Percentiles rank a stretch among this genome's conserved stretches.
Conservation (phyloP, 2,888 invertebrate species). For the Agrotis segetum region DNA sequence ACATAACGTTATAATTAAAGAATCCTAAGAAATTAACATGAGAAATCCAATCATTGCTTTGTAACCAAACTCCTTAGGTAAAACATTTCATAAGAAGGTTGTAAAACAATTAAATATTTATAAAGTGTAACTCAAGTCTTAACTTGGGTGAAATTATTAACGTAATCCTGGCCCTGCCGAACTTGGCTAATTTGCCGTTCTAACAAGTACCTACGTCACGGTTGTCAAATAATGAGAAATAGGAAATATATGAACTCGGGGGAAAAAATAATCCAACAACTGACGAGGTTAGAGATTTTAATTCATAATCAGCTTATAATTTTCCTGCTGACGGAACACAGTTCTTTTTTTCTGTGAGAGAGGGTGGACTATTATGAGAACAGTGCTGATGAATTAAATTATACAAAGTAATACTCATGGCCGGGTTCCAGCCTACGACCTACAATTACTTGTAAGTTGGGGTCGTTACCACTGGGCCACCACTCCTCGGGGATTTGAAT, state of each 20-base stretch:
- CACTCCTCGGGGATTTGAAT: conserved; percentile 16
- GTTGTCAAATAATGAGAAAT: conserved; percentile 53
- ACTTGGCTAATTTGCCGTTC: conserved; percentile 59
- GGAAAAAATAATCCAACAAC: conserved; percentile 39
- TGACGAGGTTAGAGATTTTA: conserved; percentile 19
- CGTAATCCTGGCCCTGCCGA: conserved; percentile 58
- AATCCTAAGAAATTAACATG: conserved; percentile 29
- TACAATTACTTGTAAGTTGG: too few relatives aligned
- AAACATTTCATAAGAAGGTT: conserved; percentile 63
- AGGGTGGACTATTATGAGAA: too few relatives aligned
- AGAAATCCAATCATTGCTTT: conserved; percentile 37
- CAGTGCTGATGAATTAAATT: too few relatives aligned
- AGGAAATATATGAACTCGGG: conserved; percentile 42
- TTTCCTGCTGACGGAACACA: too few relatives aligned
- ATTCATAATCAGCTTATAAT: conserved; percentile 2
- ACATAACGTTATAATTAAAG: conserved; percentile 25
- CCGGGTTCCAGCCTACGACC: too few relatives aligned
- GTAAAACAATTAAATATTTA: conserved; percentile 66
- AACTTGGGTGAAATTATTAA: conserved; percentile 66
- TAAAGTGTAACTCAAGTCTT: conserved; percentile 46
- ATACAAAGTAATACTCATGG: too few relatives aligned
- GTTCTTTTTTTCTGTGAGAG: too few relatives aligned
- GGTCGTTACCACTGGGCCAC: too few relatives aligned
- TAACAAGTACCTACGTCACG: conserved; percentile 35
- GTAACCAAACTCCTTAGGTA: conserved; percentile 38